Percentiles rank a stretch among this genome's conserved stretches.
phyloP scores from a whole-genome alignment of 1,140 invertebrate species.

The Zaprionus africanus region DNA sequence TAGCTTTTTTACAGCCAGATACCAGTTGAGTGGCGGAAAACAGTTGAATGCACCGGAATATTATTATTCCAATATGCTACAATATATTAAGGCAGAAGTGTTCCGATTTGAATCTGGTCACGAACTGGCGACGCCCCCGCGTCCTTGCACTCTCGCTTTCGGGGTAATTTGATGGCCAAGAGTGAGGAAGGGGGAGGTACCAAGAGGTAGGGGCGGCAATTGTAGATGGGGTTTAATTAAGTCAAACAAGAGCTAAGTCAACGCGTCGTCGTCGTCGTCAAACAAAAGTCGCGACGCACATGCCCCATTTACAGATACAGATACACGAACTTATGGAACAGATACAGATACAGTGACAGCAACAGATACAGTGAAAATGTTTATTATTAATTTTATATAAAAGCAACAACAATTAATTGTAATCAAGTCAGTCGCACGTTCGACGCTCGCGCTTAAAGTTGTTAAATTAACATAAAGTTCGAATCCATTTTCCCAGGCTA shows the following conservation, averaged over 20 bases:
- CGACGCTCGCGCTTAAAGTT: constrained; percentile 56
- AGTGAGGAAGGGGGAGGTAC: neutral
- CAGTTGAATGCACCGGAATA: neutral
- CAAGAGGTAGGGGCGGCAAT: neutral
- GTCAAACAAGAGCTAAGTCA: constrained; percentile 65
- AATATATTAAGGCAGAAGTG: no score
- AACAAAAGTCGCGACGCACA: constrained; percentile 63
- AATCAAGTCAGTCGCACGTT: constrained; percentile 75
- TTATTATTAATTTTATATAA: constrained; percentile 84
- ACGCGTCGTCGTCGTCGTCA: constrained; percentile 30
- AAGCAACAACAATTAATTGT: constrained; percentile 84
- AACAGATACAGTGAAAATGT: constrained; percentile 25
- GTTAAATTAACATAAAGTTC: neutral
- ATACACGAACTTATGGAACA: constrained; percentile 6
- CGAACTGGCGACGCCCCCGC: constrained; percentile 7
- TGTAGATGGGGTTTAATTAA: constrained; percentile 62
- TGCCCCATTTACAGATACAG: constrained; percentile 42
- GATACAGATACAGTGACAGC: constrained; percentile 4
- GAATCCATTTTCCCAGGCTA: neutral
- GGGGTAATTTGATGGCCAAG: neutral
- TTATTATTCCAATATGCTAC: neutral
- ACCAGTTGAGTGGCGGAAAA: neutral
- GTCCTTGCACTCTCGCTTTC: constrained; percentile 54
- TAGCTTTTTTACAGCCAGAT: neutral
- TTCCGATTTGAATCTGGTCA: neutral